Evolutionary conservation across 2,888 invertebrate species (phyloP).

Genomic region (Drosophila recens): DNA sequence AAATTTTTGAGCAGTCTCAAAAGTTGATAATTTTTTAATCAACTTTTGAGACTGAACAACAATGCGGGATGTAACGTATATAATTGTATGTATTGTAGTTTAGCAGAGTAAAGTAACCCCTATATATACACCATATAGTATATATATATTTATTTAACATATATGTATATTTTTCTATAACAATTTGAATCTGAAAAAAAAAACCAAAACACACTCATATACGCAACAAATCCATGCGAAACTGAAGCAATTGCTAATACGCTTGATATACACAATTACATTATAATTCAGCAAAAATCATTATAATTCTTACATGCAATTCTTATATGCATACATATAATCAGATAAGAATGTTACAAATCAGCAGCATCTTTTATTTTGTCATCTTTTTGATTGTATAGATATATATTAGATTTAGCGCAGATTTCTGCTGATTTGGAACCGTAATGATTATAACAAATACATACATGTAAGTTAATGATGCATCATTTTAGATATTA

Average conservation of each 20-base stretch:
- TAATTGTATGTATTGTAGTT: constrained; percentile 59
- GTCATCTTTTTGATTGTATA: constrained; percentile 21
- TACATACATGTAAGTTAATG: constrained; percentile 50
- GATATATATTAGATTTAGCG: constrained; percentile 27
- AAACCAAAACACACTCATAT: constrained; percentile 72
- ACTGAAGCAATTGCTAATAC: constrained; percentile 78
- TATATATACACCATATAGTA: constrained; percentile 49
- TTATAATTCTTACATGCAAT: constrained; percentile 24
- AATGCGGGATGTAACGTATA: neutral
- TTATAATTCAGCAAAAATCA: constrained; percentile 30
- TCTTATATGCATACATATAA: constrained; percentile 15
- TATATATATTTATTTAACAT: constrained; percentile 51
- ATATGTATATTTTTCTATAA: constrained; percentile 73
- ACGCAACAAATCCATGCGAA: constrained; percentile 61
- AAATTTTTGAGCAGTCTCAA: constrained; percentile 33
- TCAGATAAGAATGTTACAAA: constrained; percentile 35
- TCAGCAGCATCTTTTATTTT: constrained; percentile 27
- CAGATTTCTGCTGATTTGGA: constrained; percentile 61
- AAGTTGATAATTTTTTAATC: constrained; percentile 3
- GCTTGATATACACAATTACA: constrained; percentile 69
- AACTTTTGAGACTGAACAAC: constrained; percentile 32
- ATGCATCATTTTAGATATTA: constrained; percentile 53
- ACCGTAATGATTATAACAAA: constrained; percentile 47
- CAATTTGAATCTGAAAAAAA: constrained; percentile 71
- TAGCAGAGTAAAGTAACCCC: constrained; percentile 52